phyloP scores from a whole-genome alignment of 2,888 invertebrate species.

The Thysanoteuthis rhombus region DNA sequence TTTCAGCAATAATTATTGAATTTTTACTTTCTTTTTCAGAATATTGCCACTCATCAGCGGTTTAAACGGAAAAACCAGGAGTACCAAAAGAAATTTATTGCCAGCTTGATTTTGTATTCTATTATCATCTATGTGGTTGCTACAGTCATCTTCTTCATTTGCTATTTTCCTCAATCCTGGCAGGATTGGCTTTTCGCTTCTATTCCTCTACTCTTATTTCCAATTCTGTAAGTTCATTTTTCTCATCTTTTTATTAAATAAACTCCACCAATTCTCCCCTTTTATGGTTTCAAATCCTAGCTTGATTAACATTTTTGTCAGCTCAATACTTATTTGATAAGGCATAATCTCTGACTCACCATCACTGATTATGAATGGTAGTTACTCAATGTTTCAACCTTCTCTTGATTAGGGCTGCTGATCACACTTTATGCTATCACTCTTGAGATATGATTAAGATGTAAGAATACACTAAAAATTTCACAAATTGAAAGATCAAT shows the following conservation, averaged over 20 bases:
- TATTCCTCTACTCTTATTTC: conserved; percentile 82
- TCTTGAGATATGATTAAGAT: too few relatives aligned
- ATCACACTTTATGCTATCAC: too few relatives aligned
- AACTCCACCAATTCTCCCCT: background rate
- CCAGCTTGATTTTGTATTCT: conserved; percentile 77
- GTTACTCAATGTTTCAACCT: too few relatives aligned
- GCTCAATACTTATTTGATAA: too few relatives aligned
- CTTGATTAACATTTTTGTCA: background rate
- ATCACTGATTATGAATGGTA: too few relatives aligned
- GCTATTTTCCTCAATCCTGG: conserved; percentile 81
- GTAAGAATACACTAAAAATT: too few relatives aligned
- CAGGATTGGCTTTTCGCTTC: conserved; percentile 80
- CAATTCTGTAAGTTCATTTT: conserved; percentile 78
- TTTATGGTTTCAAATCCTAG: background rate
- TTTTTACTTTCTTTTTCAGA: conserved; percentile 65
- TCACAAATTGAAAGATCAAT: too few relatives aligned
- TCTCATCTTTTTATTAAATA: background rate
- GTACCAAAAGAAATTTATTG: conserved; percentile 83
- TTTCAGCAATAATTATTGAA: background rate
- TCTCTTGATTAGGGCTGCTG: too few relatives aligned
- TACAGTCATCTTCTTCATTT: conserved; percentile 81
- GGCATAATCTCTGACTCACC: too few relatives aligned
- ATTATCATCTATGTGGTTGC: conserved; percentile 74
- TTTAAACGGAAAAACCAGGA: conserved; percentile 83
- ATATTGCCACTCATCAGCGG: conserved; percentile 83